phyloP scores from a whole-genome alignment of 2,888 invertebrate genomes.

The Euplexia lucipara region DNA sequence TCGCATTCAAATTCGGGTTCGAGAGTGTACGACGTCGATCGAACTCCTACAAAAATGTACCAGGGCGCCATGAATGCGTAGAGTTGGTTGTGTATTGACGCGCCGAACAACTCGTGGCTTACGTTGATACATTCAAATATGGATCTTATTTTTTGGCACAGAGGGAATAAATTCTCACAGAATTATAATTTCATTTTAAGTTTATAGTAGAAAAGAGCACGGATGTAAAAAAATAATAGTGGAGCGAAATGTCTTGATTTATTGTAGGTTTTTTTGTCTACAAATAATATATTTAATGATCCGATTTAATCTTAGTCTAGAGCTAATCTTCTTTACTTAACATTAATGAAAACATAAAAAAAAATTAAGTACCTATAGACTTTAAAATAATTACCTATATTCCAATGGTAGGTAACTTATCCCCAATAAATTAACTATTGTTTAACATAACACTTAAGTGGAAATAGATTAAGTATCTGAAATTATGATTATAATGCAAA shows the following conservation, averaged over 20 bases:
- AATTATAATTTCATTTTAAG: not conserved
- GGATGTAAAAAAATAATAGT: conserved; percentile 1
- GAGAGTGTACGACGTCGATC: conserved; percentile 67
- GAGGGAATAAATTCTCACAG: not conserved
- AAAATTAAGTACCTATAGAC: no score
- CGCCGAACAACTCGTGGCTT: conserved; percentile 16
- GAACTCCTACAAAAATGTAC: conserved; percentile 75
- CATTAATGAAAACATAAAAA: no score
- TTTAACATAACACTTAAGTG: conserved; percentile 53
- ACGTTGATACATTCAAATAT: conserved; percentile 13
- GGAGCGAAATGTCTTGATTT: not conserved
- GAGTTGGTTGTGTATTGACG: conserved; percentile 16
- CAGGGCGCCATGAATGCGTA: conserved; percentile 68
- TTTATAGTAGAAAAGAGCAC: conserved; percentile 13
- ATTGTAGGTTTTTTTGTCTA: no score
- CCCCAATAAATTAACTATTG: conserved; percentile 54
- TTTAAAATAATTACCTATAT: no score
- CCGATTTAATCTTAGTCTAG: no score
- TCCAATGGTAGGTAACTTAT: conserved; percentile 3
- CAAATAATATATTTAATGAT: no score
- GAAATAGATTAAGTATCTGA: conserved; percentile 59
- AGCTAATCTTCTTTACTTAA: no score
- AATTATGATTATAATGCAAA: conserved; percentile 78
- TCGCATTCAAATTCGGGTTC: conserved; percentile 35
- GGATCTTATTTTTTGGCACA: accelerated